Conservation (phyloP, 2,888 invertebrate genomes). For the Athalia cordata region DNA sequence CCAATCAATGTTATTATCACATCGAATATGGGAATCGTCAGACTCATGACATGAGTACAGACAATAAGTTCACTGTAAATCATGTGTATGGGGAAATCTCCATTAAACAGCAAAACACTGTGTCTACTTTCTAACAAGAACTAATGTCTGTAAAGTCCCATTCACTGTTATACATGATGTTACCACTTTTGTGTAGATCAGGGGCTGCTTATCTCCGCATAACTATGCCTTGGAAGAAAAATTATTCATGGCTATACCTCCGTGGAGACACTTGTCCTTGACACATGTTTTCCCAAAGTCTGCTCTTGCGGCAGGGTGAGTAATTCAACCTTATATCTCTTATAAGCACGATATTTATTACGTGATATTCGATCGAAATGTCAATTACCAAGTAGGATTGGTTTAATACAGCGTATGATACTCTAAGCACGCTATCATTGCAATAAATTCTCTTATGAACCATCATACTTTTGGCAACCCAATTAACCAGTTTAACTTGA, state of each 20-base stretch:
- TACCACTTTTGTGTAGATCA: conserved; percentile 59
- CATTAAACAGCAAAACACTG: too few species aligned
- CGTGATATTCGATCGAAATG: not conserved
- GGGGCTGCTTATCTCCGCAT: conserved; percentile 68
- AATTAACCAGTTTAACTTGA: too few species aligned
- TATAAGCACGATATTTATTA: not conserved
- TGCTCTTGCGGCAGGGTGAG: conserved; percentile 70
- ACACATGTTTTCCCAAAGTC: conserved; percentile 69
- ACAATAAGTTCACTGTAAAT: too few species aligned
- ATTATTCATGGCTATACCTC: conserved; percentile 68
- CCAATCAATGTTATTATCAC: conserved; percentile 14
- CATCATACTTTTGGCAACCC: too few species aligned
- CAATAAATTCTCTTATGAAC: not conserved
- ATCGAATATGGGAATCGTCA: not conserved
- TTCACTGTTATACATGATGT: not conserved
- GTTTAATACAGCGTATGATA: conserved; percentile 14
- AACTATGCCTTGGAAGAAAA: conserved; percentile 70
- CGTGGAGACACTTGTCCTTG: conserved; percentile 68
- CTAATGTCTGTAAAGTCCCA: not conserved
- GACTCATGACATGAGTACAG: too few species aligned
- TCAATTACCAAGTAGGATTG: not conserved
- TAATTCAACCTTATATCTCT: not conserved
- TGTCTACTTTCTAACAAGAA: not conserved
- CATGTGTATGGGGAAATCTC: too few species aligned
- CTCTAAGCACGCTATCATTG: conserved; percentile 29